Conservation (phyloP, 2,797 vertebrate species). For the Sebastolobus alascanus region DNA sequence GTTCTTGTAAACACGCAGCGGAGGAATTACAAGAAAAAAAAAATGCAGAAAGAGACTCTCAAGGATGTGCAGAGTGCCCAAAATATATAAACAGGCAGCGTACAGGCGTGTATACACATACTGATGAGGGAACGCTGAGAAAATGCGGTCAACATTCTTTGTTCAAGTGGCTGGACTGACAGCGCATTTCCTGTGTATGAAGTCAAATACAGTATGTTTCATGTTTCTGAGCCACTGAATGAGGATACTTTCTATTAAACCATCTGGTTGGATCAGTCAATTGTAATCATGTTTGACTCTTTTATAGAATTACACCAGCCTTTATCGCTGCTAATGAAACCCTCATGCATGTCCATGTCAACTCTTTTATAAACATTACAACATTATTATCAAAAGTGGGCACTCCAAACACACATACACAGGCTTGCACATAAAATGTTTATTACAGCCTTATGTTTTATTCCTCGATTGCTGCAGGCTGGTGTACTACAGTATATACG, state of each 20-base stretch:
- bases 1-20: constrained; percentile 55
- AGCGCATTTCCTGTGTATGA: constrained; percentile 60
- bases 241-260: constrained; percentile 1
- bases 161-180: constrained; percentile 51
- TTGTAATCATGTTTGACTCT: constrained; percentile 22
- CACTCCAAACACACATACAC: not conserved
- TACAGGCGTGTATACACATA: constrained; percentile 42
- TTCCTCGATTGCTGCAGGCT: constrained; percentile 29
- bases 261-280: constrained; percentile 22
- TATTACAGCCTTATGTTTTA: constrained; percentile 7
- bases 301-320: constrained; percentile 19
- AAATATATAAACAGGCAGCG: constrained; percentile 57
- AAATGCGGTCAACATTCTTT: constrained; percentile 60
- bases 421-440: constrained; percentile 38
- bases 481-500: not conserved
- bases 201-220: constrained; percentile 21
- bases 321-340: constrained; percentile 25
- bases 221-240: constrained; percentile 14
- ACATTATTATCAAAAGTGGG: not conserved
- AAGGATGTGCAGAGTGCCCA: constrained; percentile 43
- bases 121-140: constrained; percentile 40
- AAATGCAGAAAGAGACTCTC: constrained; percentile 29
- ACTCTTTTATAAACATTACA: constrained; percentile 13
- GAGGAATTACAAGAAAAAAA: constrained; percentile 39
- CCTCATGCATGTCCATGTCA: constrained; percentile 11